Conservation (phyloP, 1,140 invertebrate genomes). For the Choristoneura fumiferana region DNA sequence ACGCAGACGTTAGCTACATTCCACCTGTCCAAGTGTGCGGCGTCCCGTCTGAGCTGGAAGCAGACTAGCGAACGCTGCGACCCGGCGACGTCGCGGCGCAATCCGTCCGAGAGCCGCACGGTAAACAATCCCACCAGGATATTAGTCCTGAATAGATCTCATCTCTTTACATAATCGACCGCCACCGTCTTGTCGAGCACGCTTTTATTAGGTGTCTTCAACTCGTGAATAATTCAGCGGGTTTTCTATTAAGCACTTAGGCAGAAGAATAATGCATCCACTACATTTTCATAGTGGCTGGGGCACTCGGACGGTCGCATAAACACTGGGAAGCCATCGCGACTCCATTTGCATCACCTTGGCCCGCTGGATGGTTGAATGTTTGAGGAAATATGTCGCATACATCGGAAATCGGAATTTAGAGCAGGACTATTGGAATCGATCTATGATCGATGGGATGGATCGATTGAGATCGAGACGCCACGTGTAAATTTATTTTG, state of each 20-base stretch:
- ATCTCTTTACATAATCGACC: conserved; percentile 63
- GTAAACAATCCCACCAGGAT: conserved; percentile 59
- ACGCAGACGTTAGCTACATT: conserved; percentile 56
- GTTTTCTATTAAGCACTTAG: conserved; percentile 64
- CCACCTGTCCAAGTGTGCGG: conserved; percentile 46
- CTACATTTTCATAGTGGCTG: conserved; percentile 49
- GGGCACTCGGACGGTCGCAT: conserved; percentile 32
- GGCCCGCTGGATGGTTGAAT: conserved; percentile 24
- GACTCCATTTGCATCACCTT: conserved; percentile 44
- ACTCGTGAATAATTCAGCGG: conserved; percentile 59
- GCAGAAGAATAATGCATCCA: conserved; percentile 61
- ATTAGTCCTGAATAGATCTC: conserved; percentile 62
- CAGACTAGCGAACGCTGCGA: conserved; percentile 42
- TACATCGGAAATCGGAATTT: conserved; percentile 27
- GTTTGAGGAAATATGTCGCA: conserved; percentile 27
- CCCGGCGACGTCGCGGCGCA: conserved; percentile 18
- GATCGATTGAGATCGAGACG: neutral
- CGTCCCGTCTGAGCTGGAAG: conserved; percentile 41
- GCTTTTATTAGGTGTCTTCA: conserved; percentile 60
- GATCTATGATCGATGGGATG: no score
- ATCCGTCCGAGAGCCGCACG: conserved; percentile 46
- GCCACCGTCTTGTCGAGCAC: conserved; percentile 50
- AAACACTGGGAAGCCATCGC: conserved; percentile 35
- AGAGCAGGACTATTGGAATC: neutral
- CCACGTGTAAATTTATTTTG: neutral